Evolutionary conservation across 2,888 invertebrate species (phyloP).

Genomic region (Hoplodrina ambigua): DNA sequence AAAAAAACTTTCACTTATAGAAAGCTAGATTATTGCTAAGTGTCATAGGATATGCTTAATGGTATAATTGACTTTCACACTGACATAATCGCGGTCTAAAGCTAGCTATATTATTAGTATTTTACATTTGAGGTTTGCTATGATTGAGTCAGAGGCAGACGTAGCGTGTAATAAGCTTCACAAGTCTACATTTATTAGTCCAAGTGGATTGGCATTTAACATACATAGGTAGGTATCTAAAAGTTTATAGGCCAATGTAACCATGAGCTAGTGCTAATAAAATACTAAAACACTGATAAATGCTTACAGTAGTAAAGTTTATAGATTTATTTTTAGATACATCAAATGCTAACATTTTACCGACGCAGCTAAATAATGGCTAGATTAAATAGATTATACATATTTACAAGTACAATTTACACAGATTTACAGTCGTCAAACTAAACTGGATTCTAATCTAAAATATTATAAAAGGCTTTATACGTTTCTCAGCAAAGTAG

Average conservation of each 20-base stretch:
- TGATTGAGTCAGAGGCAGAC: too few relatives aligned
- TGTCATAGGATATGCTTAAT: too few relatives aligned
- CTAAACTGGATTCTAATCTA: constrained; percentile 23
- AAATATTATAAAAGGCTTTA: not conserved
- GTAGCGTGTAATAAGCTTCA: too few relatives aligned
- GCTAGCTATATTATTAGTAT: not conserved
- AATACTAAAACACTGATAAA: constrained; percentile 28
- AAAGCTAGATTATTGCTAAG: too few relatives aligned
- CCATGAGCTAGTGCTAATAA: constrained; percentile 1
- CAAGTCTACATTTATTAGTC: too few relatives aligned
- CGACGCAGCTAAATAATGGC: not conserved
- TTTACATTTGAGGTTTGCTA: not conserved
- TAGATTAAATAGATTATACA: constrained; percentile 10
- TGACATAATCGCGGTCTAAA: too few relatives aligned
- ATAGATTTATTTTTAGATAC: constrained; percentile 39
- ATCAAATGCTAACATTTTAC: constrained; percentile 1
- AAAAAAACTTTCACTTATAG: too few relatives aligned
- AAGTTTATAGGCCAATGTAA: not conserved
- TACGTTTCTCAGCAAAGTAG: not conserved
- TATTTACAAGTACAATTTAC: constrained; percentile 2
- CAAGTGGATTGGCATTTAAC: too few relatives aligned
- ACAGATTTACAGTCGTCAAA: not conserved
- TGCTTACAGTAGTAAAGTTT: constrained; percentile 23
- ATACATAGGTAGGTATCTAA: not conserved
- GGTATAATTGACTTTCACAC: too few relatives aligned